phyloP scores from a whole-genome alignment of 2,113 vertebrate genomes.

The Chionomys nivalis region DNA sequence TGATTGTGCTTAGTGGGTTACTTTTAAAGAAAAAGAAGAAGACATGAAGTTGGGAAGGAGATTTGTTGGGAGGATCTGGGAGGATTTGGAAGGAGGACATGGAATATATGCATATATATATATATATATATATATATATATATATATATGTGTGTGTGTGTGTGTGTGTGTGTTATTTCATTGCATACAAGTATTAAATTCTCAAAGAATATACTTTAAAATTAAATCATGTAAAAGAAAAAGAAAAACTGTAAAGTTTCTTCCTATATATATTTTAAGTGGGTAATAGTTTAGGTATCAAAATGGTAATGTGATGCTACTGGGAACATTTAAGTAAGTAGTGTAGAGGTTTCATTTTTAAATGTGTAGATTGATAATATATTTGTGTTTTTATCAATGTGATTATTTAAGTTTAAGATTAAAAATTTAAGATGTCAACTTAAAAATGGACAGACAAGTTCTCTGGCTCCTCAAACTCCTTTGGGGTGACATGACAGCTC shows the following conservation, averaged over 20 bases:
- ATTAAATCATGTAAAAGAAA: neutral
- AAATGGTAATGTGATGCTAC: neutral
- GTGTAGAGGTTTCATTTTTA: constrained; percentile 12
- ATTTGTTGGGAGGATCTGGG: neutral
- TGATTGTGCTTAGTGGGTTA: neutral
- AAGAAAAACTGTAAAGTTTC: neutral
- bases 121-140: neutral
- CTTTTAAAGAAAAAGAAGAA: neutral
- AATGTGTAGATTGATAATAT: constrained; percentile 7
- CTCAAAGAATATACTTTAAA: neutral
- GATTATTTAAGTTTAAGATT: constrained; percentile 36
- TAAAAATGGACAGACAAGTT: constrained; percentile 8
- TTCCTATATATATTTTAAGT: neutral
- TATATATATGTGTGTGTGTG: neutral
- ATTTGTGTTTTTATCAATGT: constrained; percentile 7
- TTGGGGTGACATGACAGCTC: neutral
- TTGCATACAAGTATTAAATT: neutral
- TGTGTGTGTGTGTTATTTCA: neutral
- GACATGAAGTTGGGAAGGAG: neutral
- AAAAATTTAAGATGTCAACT: constrained; percentile 27
- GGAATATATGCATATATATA: neutral
- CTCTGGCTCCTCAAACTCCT: constrained; percentile 16
- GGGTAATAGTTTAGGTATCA: neutral
- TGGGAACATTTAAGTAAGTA: constrained; percentile 14
- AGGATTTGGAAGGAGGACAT: neutral